Evolutionary conservation across 1,140 invertebrate genomes (phyloP), one percentile per base, ranked within the genome.

Genomic region (Drosophila punjabiensis): DNA sequence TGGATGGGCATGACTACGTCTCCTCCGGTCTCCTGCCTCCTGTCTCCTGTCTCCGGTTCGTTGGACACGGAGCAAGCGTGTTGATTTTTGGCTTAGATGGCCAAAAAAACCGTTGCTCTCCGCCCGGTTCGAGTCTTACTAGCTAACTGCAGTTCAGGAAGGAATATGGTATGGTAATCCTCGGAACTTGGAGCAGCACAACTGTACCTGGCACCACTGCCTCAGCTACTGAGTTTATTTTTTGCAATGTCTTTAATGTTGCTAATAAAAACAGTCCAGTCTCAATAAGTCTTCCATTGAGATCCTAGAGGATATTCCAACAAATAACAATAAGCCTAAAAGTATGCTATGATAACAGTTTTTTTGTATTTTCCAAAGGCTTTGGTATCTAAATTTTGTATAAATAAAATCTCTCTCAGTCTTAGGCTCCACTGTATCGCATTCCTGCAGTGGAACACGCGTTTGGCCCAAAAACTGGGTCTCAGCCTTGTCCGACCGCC

Each of bases 31-130:
- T 39, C 43, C 45, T 24, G 71, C 20, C 52, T 62, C 33, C 39
- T 16, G 24, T 32, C 8, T n/a, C 30, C 30, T 14, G 32, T 41
- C 50, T 78, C 50, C 68, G 50, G 52, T 88, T 87, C 82, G 82
- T 91, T 90, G 84, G 85, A 89, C 85, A 61, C 74, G 82, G 77
- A 90, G 86, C 91, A 92, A 91, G 76, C 84, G 81, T 71, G 82
- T 89, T 92, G 75, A 73, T 92, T 92, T 92, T 92, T 92, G 87
- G 91, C 80, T 65, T 59, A 30, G 53, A 28, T 55, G 68, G 79
- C 91, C 90, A 92, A 92, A 92, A 92, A 86, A 92, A 92, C 75
- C 76, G 91, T 92, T 92, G 91, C 82, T 78, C 81, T 83, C 82
- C 56, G 84, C 84, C 79, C 82, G 75, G 75, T 73, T 83, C 70